Evolutionary conservation across 2,888 invertebrate genomes (phyloP).

Genomic region (Rhopalosiphum nymphaeae): DNA sequence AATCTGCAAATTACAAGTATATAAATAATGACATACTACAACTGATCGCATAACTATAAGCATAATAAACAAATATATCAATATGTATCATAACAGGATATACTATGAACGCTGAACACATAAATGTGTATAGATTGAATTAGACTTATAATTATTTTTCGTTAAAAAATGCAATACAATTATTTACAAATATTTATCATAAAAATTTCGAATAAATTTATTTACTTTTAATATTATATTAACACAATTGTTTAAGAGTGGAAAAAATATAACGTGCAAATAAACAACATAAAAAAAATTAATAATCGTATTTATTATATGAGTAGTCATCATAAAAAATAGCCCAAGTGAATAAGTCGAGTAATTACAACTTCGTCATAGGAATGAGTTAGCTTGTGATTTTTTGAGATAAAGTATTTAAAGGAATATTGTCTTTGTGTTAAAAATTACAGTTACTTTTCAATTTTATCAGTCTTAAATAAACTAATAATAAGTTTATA

Average conservation of each 20-base stretch:
- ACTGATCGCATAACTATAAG: not conserved
- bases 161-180: not conserved
- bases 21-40: not conserved
- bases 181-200: not conserved
- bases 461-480: too few relatives aligned
- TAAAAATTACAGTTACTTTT: too few relatives aligned
- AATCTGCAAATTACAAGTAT: not conserved
- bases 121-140: not conserved
- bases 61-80: not conserved
- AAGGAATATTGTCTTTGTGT: too few relatives aligned
- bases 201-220: not conserved
- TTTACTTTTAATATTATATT: not conserved
- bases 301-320: too few relatives aligned
- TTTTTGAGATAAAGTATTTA: too few relatives aligned
- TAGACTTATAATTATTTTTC: not conserved
- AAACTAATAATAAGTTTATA: too few relatives aligned
- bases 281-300: too few relatives aligned
- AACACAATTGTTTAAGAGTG: not conserved
- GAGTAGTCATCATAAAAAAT: too few relatives aligned
- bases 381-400: too few relatives aligned
- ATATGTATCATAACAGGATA: not conserved
- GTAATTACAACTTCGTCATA: too few relatives aligned
- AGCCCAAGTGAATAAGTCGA: too few relatives aligned
- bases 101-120: not conserved
- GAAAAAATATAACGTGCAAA: too few relatives aligned